Conservation (phyloP, 2,113 vertebrate species). For the Accipiter virgatus region DNA sequence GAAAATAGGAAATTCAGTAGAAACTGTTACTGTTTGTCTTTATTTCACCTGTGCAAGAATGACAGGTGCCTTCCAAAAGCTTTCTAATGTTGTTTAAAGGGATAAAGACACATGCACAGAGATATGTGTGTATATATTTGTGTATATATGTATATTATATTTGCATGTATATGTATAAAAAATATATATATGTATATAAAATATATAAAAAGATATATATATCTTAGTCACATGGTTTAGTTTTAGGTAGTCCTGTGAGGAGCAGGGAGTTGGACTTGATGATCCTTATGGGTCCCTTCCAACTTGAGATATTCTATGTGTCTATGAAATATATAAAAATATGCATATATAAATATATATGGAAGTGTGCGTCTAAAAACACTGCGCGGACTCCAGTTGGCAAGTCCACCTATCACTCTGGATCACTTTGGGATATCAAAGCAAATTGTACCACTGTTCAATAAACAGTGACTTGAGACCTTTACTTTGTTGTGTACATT, state of each 20-base stretch:
- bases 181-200: neutral
- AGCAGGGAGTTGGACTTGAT: neutral
- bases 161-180: neutral
- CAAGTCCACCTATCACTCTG: slow-evolving; percentile 37
- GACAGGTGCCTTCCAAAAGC: neutral
- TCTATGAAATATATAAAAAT: neutral
- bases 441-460: slow-evolving; percentile 68
- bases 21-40: neutral
- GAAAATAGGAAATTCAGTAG: slow-evolving; percentile 31
- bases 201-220: too few species aligned
- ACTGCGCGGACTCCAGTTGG: neutral
- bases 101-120: neutral
- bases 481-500: slow-evolving; percentile 77
- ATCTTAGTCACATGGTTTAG: neutral
- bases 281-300: neutral
- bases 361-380: neutral
- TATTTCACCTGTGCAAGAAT: neutral
- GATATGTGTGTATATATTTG: too few species aligned
- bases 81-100: neutral
- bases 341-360: neutral
- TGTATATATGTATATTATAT: neutral
- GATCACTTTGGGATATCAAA: slow-evolving; percentile 71
- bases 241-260: neutral
- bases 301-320: neutral
- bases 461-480: slow-evolving; percentile 69